Conservation (phyloP, 2,888 invertebrate genomes). For the Drosophila villosipedis region DNA sequence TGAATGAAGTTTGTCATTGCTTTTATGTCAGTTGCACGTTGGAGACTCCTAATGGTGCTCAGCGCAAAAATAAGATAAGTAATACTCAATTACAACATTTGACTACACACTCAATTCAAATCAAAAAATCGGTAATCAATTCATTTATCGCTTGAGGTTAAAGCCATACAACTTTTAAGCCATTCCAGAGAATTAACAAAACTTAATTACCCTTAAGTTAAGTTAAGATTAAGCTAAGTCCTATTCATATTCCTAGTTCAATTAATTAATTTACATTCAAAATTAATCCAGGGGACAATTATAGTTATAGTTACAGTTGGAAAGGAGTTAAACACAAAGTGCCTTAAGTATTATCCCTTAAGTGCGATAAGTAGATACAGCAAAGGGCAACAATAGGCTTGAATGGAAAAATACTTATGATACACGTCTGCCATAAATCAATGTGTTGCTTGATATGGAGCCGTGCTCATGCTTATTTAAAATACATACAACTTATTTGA, state of each 20-base stretch:
- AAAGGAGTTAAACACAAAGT: not conserved
- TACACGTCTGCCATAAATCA: constrained; percentile 53
- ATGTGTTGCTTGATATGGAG: not conserved
- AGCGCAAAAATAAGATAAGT: not conserved
- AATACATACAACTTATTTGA: constrained; percentile 35
- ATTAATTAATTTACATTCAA: no score
- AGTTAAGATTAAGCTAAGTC: no score
- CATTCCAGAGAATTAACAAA: not conserved
- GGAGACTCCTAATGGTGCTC: constrained; percentile 25
- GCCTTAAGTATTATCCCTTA: not conserved
- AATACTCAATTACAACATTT: constrained; percentile 12
- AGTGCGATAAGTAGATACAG: not conserved
- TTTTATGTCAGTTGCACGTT: constrained; percentile 28
- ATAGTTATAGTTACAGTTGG: not conserved
- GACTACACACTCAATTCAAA: not conserved
- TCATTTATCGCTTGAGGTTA: not conserved
- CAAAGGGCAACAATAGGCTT: not conserved
- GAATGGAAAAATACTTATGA: constrained; percentile 10
- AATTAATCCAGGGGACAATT: no score
- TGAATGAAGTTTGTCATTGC: constrained; percentile 42
- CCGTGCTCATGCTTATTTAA: constrained; percentile 4
- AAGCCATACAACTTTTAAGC: not conserved
- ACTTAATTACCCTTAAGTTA: not conserved
- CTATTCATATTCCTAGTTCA: no score
- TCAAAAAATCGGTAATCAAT: not conserved